phyloP scores from a whole-genome alignment of 2,888 invertebrate species.

The Pelosia muscerda region DNA sequence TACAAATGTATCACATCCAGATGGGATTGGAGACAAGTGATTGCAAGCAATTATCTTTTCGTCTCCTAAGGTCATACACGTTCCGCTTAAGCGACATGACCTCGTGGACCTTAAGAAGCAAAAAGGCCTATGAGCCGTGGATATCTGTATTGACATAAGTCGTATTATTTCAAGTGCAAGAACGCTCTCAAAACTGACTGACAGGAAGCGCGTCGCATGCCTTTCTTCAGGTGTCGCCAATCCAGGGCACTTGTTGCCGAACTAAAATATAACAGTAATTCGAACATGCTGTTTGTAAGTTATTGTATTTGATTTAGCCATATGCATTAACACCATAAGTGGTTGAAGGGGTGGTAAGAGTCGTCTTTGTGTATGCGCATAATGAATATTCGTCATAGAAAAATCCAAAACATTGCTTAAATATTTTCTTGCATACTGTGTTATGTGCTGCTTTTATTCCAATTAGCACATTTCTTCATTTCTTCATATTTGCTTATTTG shows the following conservation, averaged over 20 bases:
- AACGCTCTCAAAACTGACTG: constrained; percentile 76
- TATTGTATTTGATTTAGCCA: no score
- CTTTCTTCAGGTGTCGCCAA: constrained; percentile 76
- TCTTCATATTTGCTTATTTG: no score
- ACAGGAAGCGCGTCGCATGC: constrained; percentile 81
- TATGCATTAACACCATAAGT: no score
- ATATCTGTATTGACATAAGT: constrained; percentile 64
- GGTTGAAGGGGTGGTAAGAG: no score
- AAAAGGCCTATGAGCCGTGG: constrained; percentile 64
- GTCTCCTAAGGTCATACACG: constrained; percentile 80
- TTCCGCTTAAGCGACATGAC: constrained; percentile 72
- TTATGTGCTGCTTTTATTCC: no score
- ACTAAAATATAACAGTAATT: not conserved
- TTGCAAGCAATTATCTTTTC: constrained; percentile 76
- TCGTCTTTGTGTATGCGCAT: no score
- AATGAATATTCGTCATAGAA: no score
- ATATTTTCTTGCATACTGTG: no score
- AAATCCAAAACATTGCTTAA: no score
- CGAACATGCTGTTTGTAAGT: no score
- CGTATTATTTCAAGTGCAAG: constrained; percentile 62
- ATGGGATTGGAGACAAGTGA: constrained; percentile 59
- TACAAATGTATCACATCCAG: constrained; percentile 53
- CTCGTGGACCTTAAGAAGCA: constrained; percentile 58
- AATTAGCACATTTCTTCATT: no score
- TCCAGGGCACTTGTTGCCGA: constrained; percentile 42